Evolutionary conservation across 2,888 invertebrate genomes (phyloP).

Genomic region (Phalera bucephala): DNA sequence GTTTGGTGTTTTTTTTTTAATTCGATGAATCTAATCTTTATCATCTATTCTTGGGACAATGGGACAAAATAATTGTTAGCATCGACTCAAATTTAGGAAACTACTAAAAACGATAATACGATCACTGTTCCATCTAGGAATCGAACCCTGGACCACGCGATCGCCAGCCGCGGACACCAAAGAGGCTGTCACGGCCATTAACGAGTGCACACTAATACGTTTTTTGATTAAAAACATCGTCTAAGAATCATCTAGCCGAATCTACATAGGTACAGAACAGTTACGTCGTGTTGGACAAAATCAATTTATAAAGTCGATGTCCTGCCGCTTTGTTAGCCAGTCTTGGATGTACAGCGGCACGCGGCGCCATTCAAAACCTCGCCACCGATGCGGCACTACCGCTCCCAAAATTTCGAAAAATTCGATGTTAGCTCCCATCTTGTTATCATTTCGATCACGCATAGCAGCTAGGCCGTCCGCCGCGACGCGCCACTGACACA

Average conservation of each 20-base stretch:
- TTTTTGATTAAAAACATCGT: constrained; percentile 20
- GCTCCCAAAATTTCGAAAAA: constrained; percentile 69
- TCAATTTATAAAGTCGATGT: constrained; percentile 81
- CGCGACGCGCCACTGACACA: constrained; percentile 80
- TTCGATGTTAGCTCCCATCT: constrained; percentile 50
- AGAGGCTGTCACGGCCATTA: no score
- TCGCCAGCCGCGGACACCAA: no score
- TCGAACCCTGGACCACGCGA: no score
- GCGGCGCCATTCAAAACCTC: constrained; percentile 68
- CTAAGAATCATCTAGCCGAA: constrained; percentile 37
- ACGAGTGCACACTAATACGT: background rate
- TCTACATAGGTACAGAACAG: constrained; percentile 55
- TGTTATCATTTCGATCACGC: constrained; percentile 67
- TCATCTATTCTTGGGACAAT: no score
- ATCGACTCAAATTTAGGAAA: no score
- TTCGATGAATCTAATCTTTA: no score
- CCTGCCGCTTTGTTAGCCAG: constrained; percentile 70
- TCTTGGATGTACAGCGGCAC: constrained; percentile 61
- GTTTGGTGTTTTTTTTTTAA: no score
- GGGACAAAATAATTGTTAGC: no score
- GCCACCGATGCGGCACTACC: constrained; percentile 65
- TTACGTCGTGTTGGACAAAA: constrained; percentile 70
- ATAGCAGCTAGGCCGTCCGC: constrained; percentile 71
- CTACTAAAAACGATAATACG: no score
- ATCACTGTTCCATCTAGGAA: no score